Evolutionary conservation across 2,888 invertebrate genomes (phyloP).

Genomic region (Galerucella nymphaeae): DNA sequence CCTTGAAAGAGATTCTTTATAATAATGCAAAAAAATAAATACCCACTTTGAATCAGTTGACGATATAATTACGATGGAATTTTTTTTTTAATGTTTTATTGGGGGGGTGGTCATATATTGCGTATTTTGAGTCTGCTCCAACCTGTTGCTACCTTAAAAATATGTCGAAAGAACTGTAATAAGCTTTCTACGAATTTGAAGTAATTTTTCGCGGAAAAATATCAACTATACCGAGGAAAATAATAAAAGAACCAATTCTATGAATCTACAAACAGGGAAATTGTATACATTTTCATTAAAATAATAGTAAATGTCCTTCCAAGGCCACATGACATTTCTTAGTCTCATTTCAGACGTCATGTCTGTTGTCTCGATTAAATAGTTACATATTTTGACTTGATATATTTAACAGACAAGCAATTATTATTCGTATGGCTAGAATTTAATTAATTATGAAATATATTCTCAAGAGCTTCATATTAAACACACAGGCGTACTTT

Average conservation of each 20-base stretch:
- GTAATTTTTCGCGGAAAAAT: neutral
- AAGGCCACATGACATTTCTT: neutral
- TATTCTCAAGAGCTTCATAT: neutral
- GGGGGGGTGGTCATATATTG: too few species aligned
- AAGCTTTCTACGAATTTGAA: neutral
- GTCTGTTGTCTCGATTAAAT: neutral
- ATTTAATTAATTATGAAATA: neutral
- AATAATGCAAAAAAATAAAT: too few species aligned
- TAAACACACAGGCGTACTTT: conserved; percentile 1
- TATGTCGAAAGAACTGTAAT: neutral
- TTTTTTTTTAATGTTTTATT: too few species aligned
- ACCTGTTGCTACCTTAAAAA: conserved; percentile 10
- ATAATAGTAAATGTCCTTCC: neutral
- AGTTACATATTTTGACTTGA: neutral
- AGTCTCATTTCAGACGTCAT: neutral
- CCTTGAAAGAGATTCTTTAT: too few species aligned
- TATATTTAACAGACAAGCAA: neutral
- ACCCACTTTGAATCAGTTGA: too few species aligned
- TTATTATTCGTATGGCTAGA: neutral
- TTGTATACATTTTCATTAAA: too few species aligned
- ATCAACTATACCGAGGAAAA: neutral
- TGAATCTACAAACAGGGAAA: neutral
- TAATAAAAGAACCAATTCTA: neutral
- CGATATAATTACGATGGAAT: too few species aligned
- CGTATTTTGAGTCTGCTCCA: neutral